Evolutionary conservation across 1,140 invertebrate species (phyloP).

Genomic region (Trinorchestia longiramus): DNA sequence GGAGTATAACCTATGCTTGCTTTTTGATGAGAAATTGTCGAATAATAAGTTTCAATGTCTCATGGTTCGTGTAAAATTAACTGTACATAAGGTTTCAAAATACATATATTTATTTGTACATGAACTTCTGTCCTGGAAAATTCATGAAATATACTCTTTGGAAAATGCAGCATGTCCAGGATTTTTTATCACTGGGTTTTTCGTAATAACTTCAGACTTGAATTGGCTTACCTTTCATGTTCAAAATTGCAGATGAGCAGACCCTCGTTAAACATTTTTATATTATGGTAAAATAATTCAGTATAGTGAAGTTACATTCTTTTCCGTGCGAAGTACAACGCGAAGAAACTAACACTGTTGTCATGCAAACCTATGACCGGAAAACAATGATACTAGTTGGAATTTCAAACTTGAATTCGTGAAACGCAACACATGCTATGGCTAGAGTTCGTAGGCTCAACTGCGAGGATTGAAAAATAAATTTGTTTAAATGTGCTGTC

Average conservation of each 20-base stretch:
- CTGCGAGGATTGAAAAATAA: too few relatives aligned
- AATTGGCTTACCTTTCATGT: not conserved
- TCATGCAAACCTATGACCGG: too few relatives aligned
- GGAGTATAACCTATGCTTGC: not conserved
- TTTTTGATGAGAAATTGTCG: not conserved
- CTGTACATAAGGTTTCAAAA: conserved; percentile 13
- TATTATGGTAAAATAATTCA: too few relatives aligned
- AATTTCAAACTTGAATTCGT: too few relatives aligned
- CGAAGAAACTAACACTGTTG: too few relatives aligned
- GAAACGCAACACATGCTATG: too few relatives aligned
- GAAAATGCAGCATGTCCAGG: not conserved
- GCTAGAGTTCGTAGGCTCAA: too few relatives aligned
- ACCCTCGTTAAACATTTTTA: too few relatives aligned
- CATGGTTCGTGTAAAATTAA: not conserved
- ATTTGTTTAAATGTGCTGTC: too few relatives aligned
- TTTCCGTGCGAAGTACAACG: too few relatives aligned
- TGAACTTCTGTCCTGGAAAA: conserved; percentile 4
- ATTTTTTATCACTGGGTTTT: not conserved
- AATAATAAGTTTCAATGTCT: not conserved
- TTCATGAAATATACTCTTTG: not conserved
- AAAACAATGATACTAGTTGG: too few relatives aligned
- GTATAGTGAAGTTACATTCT: too few relatives aligned
- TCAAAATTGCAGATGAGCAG: not conserved
- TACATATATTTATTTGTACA: conserved; percentile 40
- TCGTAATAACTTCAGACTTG: not conserved